These are phyloP conservation scores for Diceros bicornis DNA, from an alignment of 2,797 vertebrate genomes.

Conservation along the genomic window DNA sequence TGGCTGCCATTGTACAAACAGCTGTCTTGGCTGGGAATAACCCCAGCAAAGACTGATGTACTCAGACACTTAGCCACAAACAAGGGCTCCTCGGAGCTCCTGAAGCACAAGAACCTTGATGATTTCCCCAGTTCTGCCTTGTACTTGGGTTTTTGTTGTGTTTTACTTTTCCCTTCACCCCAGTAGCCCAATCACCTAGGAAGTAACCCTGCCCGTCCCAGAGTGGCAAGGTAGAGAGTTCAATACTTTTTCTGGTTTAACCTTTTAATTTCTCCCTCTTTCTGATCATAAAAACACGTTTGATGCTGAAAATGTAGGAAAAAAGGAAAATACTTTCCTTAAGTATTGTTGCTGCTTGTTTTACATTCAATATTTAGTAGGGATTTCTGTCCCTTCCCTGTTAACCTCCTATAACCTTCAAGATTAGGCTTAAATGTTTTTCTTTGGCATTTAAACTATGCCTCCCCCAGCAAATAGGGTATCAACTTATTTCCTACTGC, in stretches of 20 bases:
- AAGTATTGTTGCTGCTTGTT: slow-evolving; percentile 53
- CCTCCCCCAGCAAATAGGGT: background rate
- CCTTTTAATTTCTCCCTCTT: slow-evolving; percentile 21
- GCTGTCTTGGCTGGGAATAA: slow-evolving; percentile 12
- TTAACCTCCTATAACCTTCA: slow-evolving; percentile 53
- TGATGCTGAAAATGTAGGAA: slow-evolving; percentile 7
- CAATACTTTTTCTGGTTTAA: background rate
- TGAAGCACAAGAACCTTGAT: background rate
- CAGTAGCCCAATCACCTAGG: background rate
- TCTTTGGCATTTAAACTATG: slow-evolving; percentile 54
- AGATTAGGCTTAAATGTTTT: slow-evolving; percentile 50
- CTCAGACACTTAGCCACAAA: background rate
- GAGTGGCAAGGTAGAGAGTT: background rate
- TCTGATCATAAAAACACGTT: slow-evolving; percentile 35
- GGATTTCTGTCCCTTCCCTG: background rate
- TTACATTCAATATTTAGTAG: slow-evolving; percentile 57
- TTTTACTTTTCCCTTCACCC: slow-evolving; percentile 54
- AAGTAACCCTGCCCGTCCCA: background rate
- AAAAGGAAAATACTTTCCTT: background rate
- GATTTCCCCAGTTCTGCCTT: background rate
- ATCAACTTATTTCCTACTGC: slow-evolving; percentile 19
- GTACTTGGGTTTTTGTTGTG: background rate
- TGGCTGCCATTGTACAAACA: slow-evolving; percentile 7
- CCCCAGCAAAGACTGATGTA: background rate
- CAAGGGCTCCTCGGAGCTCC: background rate